phyloP scores from a whole-genome alignment of 2,888 invertebrate genomes.

The Candidula unifasciata region DNA sequence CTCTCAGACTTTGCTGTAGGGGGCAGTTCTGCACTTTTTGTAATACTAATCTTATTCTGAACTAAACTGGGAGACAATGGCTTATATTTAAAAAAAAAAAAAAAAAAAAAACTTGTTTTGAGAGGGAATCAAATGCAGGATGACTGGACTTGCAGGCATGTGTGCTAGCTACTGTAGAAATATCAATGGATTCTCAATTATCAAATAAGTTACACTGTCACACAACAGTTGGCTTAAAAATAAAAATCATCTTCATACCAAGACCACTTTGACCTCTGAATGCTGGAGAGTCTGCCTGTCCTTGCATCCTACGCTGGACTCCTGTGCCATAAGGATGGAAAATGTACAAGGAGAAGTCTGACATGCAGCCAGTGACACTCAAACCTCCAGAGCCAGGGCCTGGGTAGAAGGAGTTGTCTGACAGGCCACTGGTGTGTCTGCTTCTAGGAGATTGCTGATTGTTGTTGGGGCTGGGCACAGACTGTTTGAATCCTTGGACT shows the following conservation, averaged over 20 bases:
- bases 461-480: constrained; percentile 13
- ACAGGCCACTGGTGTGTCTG: constrained; percentile 65
- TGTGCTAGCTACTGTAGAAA: too few relatives aligned
- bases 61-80: too few relatives aligned
- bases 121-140: too few relatives aligned
- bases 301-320: constrained; percentile 71
- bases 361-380: constrained; percentile 96
- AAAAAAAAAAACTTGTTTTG: too few relatives aligned
- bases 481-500: constrained; percentile 20
- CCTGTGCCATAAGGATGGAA: constrained; percentile 96
- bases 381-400: constrained; percentile 83
- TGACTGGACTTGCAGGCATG: too few relatives aligned
- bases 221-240: neutral
- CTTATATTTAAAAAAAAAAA: too few relatives aligned
- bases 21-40: too few relatives aligned
- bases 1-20: too few relatives aligned
- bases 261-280: constrained; percentile 43
- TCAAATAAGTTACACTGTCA: neutral
- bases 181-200: neutral
- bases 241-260: constrained; percentile 17
- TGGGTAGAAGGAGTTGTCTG: constrained; percentile 52
- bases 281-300: constrained; percentile 34
- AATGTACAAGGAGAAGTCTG: constrained; percentile 97
- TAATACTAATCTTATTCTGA: too few relatives aligned
- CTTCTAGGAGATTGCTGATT: constrained; percentile 30